These are phyloP conservation scores for Morone saxatilis DNA, from an alignment of 2,113 vertebrate species.

Conservation along the genomic window DNA sequence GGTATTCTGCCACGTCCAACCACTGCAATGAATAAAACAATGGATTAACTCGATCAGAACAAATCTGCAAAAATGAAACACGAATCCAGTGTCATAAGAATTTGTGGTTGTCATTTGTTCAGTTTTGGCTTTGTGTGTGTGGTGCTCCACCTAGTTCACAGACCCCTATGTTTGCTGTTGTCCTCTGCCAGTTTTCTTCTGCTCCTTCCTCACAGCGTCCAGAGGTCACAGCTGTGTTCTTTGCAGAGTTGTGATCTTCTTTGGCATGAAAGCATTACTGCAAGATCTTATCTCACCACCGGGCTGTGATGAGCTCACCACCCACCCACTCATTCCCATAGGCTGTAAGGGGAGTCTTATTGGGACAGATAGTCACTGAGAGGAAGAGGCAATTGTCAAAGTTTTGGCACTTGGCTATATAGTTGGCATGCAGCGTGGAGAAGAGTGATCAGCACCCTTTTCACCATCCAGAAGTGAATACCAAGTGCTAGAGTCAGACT, in stretches of 20 bases:
- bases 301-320: slow-evolving; percentile 59
- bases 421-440: slow-evolving; percentile 3
- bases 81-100: background rate
- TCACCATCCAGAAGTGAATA: slow-evolving; percentile 53
- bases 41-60: background rate
- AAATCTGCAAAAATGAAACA: background rate
- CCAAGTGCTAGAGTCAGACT: slow-evolving; percentile 47
- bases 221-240: slow-evolving; percentile 56
- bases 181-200: slow-evolving; percentile 36
- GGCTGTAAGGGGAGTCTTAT: slow-evolving; percentile 20
- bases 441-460: slow-evolving; percentile 19
- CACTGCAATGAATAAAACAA: background rate
- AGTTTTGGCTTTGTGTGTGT: slow-evolving; percentile 2
- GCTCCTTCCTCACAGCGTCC: background rate
- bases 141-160: slow-evolving; percentile 18
- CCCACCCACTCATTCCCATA: slow-evolving; percentile 31
- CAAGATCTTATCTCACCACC: slow-evolving; percentile 62
- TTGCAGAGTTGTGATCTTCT: slow-evolving; percentile 33
- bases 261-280: slow-evolving; percentile 30
- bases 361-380: slow-evolving; percentile 43
- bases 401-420: slow-evolving; percentile 29
- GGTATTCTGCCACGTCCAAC: slow-evolving; percentile 1
- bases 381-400: slow-evolving; percentile 47
- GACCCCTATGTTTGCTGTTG: slow-evolving; percentile 27
- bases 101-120: background rate